Evolutionary conservation across 2,797 vertebrate species (phyloP).

Genomic region (Echiichthys vipera): DNA sequence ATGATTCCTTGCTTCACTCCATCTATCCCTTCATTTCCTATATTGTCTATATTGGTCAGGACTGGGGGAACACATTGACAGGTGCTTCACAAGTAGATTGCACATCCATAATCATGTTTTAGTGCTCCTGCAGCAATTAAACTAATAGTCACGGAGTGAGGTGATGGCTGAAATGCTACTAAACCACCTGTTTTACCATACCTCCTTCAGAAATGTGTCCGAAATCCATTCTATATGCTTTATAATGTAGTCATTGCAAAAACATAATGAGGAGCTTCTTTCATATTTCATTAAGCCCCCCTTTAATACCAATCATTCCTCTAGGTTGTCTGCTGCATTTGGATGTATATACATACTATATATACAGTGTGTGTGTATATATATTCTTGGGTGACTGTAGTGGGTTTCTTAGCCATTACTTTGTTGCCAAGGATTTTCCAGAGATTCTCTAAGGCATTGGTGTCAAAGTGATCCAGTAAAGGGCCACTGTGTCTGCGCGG

Average conservation of each 20-base stretch:
- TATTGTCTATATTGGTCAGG: not conserved
- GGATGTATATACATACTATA: no score
- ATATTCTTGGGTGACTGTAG: no score
- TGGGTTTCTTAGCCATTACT: no score
- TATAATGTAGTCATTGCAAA: constrained; percentile 13
- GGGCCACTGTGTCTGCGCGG: no score
- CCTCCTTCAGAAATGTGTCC: constrained; percentile 1
- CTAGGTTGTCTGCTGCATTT: not conserved
- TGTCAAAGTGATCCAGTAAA: no score
- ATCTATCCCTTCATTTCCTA: not conserved
- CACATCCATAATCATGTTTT: not conserved
- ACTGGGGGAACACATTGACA: not conserved
- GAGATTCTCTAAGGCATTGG: no score
- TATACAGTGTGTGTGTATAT: no score
- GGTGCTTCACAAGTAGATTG: constrained; percentile 3
- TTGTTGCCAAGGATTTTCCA: no score
- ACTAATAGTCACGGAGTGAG: not conserved
- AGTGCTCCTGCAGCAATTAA: not conserved
- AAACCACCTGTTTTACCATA: constrained; percentile 13
- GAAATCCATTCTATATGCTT: constrained; percentile 4
- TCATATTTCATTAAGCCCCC: not conserved
- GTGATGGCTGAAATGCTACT: constrained; percentile 6
- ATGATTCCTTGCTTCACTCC: constrained; percentile 5
- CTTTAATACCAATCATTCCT: constrained; percentile 7
- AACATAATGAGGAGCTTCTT: constrained; percentile 4